Conservation (phyloP, 2,888 invertebrate genomes). For the Megaustenia siamemsis region DNA sequence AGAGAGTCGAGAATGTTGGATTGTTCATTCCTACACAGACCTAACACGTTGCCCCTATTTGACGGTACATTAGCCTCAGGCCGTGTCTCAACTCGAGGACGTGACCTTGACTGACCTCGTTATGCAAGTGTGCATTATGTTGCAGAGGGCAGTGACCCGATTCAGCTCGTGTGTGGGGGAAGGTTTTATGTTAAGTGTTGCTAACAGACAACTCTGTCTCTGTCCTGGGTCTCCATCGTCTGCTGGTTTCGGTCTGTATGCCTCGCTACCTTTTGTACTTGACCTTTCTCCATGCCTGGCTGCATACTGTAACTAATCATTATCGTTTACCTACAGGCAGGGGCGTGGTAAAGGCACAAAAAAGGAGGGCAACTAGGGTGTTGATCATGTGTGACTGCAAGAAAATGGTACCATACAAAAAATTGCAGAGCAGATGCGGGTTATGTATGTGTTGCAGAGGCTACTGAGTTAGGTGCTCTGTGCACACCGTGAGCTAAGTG, state of each 20-base stretch:
- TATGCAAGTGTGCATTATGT: constrained; percentile 46
- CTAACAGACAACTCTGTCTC: background rate
- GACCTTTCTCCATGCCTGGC: background rate
- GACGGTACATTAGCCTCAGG: background rate
- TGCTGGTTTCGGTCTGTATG: background rate
- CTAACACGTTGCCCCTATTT: background rate
- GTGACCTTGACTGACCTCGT: constrained; percentile 39
- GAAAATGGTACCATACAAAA: too few species aligned
- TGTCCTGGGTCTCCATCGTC: background rate
- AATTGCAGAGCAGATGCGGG: too few species aligned
- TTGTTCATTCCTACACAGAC: background rate
- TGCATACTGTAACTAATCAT: background rate
- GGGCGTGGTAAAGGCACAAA: too few species aligned
- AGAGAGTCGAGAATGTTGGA: background rate
- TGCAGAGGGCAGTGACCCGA: constrained; percentile 38
- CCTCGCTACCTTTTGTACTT: background rate
- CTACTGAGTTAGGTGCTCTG: too few species aligned
- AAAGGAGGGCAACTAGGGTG: too few species aligned
- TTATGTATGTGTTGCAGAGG: too few species aligned
- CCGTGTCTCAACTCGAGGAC: background rate
- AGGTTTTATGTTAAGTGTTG: background rate
- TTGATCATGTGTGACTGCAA: too few species aligned
- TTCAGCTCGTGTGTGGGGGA: background rate
- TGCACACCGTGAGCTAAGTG: too few species aligned
- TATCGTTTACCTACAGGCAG: background rate